These are phyloP conservation scores for Nothura maculosa DNA, from an alignment of 2,797 vertebrate species.

Conservation along the genomic window DNA sequence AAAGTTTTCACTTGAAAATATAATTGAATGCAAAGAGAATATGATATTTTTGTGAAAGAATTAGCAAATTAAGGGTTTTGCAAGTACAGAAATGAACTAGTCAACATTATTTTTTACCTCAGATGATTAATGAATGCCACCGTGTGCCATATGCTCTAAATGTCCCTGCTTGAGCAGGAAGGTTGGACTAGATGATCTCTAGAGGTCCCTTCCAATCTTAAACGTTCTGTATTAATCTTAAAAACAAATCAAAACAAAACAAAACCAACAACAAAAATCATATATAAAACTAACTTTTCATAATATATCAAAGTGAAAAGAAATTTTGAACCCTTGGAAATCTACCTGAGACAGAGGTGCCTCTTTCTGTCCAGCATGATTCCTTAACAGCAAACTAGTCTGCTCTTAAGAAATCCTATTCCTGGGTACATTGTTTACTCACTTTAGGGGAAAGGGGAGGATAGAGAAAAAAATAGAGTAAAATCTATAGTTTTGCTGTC, in stretches of 20 bases:
- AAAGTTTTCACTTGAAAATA: neutral
- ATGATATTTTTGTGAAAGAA: neutral
- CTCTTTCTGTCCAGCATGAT: neutral
- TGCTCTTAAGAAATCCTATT: neutral
- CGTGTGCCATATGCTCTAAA: no score
- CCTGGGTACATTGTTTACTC: neutral
- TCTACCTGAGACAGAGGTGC: neutral
- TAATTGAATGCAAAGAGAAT: neutral
- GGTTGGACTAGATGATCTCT: no score
- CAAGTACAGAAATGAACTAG: neutral
- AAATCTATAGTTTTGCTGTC: neutral
- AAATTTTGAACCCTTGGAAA: neutral
- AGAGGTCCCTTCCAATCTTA: no score
- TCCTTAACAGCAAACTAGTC: neutral
- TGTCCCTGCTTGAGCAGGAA: no score
- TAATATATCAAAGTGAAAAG: neutral
- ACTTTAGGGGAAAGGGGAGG: neutral
- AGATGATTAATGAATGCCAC: neutral
- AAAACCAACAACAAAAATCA: neutral
- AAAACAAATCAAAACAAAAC: neutral
- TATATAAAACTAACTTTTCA: neutral
- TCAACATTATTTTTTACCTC: neutral
- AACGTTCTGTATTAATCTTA: neutral
- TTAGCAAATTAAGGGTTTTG: neutral
- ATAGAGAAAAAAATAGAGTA: neutral